Base-by-base conservation (phyloP, 2,113 vertebrate species). In the Zosterops pallidus region DNA sequence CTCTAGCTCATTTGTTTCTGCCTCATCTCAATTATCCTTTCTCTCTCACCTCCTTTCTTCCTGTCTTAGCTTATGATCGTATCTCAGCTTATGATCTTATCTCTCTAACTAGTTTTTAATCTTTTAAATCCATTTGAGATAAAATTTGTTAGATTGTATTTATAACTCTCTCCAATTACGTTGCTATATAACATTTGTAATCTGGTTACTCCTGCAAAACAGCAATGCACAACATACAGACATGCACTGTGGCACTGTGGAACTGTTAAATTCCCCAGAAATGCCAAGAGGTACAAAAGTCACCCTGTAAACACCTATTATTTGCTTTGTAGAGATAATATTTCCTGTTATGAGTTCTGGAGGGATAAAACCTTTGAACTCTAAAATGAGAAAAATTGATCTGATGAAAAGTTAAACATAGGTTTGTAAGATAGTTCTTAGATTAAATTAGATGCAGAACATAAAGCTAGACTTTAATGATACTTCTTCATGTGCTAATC, bases 381-480 rank as follows among this genome's bases (percentile, higher is more conserved):
- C 20, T 64, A 70, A 91, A 74, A 83, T 80, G 47, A 82, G 89
- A 89, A 94, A 92, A 91, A 92, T 44, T 46, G 80, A 72, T 89
- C 46, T 82, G 49, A 69, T 89, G 57, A 86, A 82, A 94, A 84
- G 56, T 92, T 94, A 79, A 89, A 85, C 39, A 50, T 44, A 46
- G 44, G 74, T 89, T 91, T 88, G 39, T 64, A 85, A 88, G 35
- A 78, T 5, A 15, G 23, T 83, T 86, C 77, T 82, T 42, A 74
- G 74, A 62, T 90, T 83, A 83, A 90, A 83, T 86, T 89, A 86
- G 68, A 69, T 92, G 83, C 72, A 93, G 72, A 82, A 93, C 69
- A 86, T 92, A 92, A 89, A 95, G 13, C 37, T 83, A 65, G 72
- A 55, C 21, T 70, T 94, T 65, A 95, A 94, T 70, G 68, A n/a